These are phyloP conservation scores for Leptopilina drosophilae DNA, from an alignment of 2,888 invertebrate species.

Conservation along the genomic window DNA sequence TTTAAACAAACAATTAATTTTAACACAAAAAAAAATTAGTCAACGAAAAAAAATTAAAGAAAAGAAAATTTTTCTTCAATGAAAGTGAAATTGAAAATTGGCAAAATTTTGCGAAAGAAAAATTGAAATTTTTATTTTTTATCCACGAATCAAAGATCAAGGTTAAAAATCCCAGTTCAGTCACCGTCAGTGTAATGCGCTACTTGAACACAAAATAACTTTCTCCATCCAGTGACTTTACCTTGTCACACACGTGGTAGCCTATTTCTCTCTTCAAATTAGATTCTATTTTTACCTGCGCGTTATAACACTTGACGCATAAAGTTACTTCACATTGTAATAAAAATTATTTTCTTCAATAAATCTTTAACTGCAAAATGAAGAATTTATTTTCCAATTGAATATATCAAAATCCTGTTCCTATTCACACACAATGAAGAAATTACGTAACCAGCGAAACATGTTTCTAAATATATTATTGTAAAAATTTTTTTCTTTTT, in stretches of 20 bases:
- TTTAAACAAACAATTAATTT: too few species aligned
- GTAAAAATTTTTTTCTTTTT: too few species aligned
- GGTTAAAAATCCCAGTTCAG: conserved; percentile 1
- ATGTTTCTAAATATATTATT: too few species aligned
- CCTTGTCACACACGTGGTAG: background rate
- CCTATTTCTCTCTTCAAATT: background rate
- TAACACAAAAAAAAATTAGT: background rate
- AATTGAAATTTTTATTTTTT: background rate
- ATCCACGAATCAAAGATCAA: background rate
- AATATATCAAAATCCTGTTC: too few species aligned
- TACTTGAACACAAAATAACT: conserved; percentile 9
- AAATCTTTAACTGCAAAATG: background rate
- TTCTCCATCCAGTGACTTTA: conserved; percentile 1
- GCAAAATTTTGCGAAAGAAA: background rate
- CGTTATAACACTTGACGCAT: background rate
- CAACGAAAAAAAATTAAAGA: background rate
- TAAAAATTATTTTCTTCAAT: background rate
- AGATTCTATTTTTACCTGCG: background rate
- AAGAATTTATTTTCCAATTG: too few species aligned
- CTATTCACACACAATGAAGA: too few species aligned
- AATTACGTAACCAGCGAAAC: too few species aligned
- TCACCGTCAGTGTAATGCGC: background rate
- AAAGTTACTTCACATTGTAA: conserved; percentile 3
- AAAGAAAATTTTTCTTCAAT: background rate
- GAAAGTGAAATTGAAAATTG: background rate